phyloP scores from a whole-genome alignment of 1,140 invertebrate species.

The Limonius californicus region DNA sequence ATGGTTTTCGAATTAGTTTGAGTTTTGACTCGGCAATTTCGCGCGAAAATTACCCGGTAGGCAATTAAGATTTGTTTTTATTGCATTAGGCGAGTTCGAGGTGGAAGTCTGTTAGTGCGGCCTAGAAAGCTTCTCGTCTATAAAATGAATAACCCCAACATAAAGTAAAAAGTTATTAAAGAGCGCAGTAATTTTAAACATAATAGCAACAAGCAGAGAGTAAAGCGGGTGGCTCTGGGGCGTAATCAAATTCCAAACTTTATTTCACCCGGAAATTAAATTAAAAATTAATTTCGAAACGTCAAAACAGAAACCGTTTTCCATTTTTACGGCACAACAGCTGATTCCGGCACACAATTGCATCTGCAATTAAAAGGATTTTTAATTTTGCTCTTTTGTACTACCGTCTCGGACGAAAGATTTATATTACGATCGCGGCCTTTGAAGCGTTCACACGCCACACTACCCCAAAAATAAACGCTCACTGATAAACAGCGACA shows the following conservation, averaged over 20 bases:
- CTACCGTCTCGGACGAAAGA: not conserved
- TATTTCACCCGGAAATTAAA: conserved; percentile 4
- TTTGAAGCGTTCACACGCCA: not conserved
- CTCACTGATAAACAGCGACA: not conserved
- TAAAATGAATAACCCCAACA: not conserved
- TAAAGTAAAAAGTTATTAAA: conserved; percentile 9
- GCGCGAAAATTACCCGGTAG: not conserved
- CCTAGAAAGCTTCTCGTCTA: not conserved
- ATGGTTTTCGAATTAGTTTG: not conserved
- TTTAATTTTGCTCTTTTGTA: not conserved
- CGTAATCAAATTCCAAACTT: conserved; percentile 7
- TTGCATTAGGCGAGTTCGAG: not conserved
- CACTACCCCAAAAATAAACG: not conserved
- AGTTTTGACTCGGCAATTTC: not conserved
- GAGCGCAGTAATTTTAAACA: conserved; percentile 1
- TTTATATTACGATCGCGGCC: too few relatives aligned
- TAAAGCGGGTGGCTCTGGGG: not conserved
- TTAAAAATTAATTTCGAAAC: conserved; percentile 7
- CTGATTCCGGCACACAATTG: not conserved
- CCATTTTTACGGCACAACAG: not conserved
- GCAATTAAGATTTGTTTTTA: conserved; percentile 12
- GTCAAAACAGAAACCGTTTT: not conserved
- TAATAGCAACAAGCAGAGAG: not conserved
- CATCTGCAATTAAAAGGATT: not conserved
- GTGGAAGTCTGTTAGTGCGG: not conserved